Conservation (phyloP, 64 coral and sea anemone species). For the Stylophora pistillata region DNA sequence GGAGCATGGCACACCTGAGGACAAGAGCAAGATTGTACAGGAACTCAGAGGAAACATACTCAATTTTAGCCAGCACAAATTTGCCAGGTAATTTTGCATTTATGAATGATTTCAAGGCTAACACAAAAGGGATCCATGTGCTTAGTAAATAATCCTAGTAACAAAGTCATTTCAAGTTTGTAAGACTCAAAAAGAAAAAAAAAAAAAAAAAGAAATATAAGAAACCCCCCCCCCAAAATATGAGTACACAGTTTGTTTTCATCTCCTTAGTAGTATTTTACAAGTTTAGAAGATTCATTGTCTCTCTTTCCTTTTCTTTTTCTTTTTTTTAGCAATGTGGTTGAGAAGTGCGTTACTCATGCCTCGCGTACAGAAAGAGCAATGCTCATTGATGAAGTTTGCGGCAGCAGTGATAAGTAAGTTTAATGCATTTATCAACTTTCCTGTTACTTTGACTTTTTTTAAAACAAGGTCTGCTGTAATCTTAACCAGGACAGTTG, state of each 20-base stretch:
- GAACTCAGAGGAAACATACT: conserved; percentile 90
- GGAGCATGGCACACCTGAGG: conserved; percentile 92
- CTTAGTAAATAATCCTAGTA: no score
- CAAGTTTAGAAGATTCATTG: background rate
- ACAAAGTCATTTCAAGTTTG: no score
- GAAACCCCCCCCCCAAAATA: no score
- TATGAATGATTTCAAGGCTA: no score
- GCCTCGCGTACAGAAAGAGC: conserved; percentile 89
- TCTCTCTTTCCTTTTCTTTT: background rate
- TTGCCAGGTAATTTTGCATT: conserved; percentile 77
- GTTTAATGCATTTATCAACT: background rate
- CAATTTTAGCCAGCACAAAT: conserved; percentile 96
- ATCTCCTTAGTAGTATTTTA: background rate
- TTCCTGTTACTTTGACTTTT: no score
- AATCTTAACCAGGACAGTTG: no score
- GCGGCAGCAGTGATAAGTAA: conserved; percentile 94
- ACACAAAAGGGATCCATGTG: no score
- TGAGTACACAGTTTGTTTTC: no score
- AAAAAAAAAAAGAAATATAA: no score
- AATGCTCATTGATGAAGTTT: conserved; percentile 97
- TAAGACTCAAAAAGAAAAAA: no score
- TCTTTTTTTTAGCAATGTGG: conserved; percentile 86
- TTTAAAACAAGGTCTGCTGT: no score
- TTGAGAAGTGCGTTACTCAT: conserved; percentile 95
- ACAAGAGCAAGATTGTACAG: conserved; percentile 93